Evolutionary conservation across 1,140 invertebrate genomes (phyloP).

Genomic region (Caenorhabditis elegans): WBcel235 BX284602.5:5356501-5357000

Average conservation of each 20-base stretch:
- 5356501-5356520: too few species aligned
- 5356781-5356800: constrained; percentile 3
- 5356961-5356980: background rate
- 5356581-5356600: background rate
- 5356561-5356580: background rate
- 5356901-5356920: constrained; percentile 18
- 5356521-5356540: too few species aligned
- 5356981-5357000: constrained; percentile 29
- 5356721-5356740: background rate
- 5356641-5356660: background rate
- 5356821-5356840: background rate
- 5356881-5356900: constrained; percentile 16
- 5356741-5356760: background rate
- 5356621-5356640: constrained; percentile 1
- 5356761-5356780: constrained; percentile 27
- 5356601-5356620: constrained; percentile 11
- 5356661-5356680: background rate
- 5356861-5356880: background rate
- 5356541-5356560: too few species aligned
- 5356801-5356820: background rate
- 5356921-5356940: constrained; percentile 22
- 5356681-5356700: constrained; percentile 2
- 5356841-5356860: background rate
- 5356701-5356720: background rate
- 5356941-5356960: background rate